Percentiles rank a stretch among this genome's conserved stretches.
Evolutionary conservation across 1,140 invertebrate genomes (phyloP).

Genomic region (Carcinoscorpius rotundicauda): DNA sequence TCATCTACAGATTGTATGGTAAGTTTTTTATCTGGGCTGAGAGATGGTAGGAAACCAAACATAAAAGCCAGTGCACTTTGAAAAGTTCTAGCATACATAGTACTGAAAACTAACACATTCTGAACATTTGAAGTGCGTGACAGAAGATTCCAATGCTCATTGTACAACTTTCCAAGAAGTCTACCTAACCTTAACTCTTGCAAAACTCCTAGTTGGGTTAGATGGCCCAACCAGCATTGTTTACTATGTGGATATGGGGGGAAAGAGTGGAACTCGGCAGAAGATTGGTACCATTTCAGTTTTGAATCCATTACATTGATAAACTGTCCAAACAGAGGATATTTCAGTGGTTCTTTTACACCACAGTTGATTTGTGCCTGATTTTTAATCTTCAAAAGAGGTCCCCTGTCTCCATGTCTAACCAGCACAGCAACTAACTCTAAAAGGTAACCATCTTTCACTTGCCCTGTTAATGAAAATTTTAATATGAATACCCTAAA

Average conservation of each 20-base stretch:
- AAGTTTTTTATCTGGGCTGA: constrained; percentile 38
- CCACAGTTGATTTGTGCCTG: constrained; percentile 64
- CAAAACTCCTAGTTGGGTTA: constrained; percentile 52
- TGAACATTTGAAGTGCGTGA: constrained; percentile 37
- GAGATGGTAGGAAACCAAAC: constrained; percentile 54
- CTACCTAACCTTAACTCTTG: constrained; percentile 66
- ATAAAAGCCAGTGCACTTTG: constrained; percentile 72
- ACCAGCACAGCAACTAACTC: constrained; percentile 65
- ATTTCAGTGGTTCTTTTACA: constrained; percentile 22
- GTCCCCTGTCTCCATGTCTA: constrained; percentile 75
- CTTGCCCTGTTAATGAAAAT: too few relatives aligned
- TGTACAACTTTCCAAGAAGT: constrained; percentile 54
- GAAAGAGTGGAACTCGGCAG: too few relatives aligned
- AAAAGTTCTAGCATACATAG: constrained; percentile 70
- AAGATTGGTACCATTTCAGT: too few relatives aligned
- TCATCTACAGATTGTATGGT: constrained; percentile 55
- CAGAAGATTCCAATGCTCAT: constrained; percentile 41
- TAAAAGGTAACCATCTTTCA: constrained; percentile 28
- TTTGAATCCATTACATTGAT: constrained; percentile 20
- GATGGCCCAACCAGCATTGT: constrained; percentile 51
- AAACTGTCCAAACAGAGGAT: constrained; percentile 25
- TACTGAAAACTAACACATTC: constrained; percentile 61
- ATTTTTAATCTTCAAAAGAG: constrained; percentile 60
- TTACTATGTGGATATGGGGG: constrained; percentile 46
- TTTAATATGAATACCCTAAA: too few relatives aligned